Evolutionary conservation across 53 echinoderm and acorn worm species (phyloP).

Genomic region (Actinopyga echinites): DNA sequence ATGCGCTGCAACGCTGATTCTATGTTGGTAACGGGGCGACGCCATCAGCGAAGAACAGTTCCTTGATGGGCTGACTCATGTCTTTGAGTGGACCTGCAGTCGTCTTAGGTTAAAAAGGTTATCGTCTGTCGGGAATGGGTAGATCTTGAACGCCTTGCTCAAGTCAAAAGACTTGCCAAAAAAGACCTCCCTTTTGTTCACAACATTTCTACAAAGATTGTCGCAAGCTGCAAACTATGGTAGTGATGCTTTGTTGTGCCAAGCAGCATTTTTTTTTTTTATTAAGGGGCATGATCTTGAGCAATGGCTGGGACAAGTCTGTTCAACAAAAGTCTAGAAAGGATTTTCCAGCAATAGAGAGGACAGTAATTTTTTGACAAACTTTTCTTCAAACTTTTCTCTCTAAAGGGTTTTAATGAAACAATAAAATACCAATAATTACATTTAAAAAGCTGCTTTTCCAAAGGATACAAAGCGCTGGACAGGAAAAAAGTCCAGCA

Average conservation of each 20-base stretch:
- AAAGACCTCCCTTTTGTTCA: constrained; percentile 43
- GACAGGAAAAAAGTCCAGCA: too few species aligned
- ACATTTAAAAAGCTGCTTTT: too few species aligned
- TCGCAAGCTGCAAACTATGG: constrained; percentile 35
- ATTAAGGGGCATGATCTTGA: not conserved
- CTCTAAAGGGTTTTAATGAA: too few species aligned
- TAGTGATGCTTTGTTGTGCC: constrained; percentile 39
- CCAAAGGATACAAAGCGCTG: too few species aligned
- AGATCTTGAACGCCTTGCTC: not conserved
- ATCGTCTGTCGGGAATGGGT: constrained; percentile 24
- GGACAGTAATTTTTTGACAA: constrained; percentile 49
- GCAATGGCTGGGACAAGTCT: constrained; percentile 44
- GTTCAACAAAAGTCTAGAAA: constrained; percentile 41
- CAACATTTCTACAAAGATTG: constrained; percentile 50
- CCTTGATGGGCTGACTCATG: constrained; percentile 15
- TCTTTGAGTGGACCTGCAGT: constrained; percentile 31
- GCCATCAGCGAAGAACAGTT: constrained; percentile 37
- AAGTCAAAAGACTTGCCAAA: constrained; percentile 24
- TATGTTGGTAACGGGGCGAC: constrained; percentile 22
- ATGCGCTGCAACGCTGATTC: constrained; percentile 22
- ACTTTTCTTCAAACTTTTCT: too few species aligned
- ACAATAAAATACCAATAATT: too few species aligned
- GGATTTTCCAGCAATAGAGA: constrained; percentile 37
- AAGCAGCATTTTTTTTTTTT: constrained; percentile 41
- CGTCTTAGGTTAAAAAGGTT: constrained; percentile 48